Evolutionary conservation across 2,797 vertebrate genomes (phyloP).

Genomic region (Anableps anableps): DNA sequence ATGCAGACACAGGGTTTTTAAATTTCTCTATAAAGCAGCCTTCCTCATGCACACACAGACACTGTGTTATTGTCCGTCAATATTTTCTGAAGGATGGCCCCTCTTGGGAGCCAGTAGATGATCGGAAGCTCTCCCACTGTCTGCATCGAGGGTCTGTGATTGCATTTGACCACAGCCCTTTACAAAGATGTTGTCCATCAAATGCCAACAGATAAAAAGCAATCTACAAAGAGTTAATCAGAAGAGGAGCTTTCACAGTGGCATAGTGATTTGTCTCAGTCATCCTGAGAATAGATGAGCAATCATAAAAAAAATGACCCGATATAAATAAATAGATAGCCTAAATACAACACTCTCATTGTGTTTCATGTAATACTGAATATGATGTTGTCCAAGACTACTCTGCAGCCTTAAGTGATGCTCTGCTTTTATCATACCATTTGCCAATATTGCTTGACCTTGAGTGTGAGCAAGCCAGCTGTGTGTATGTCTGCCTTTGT

Average conservation of each 20-base stretch:
- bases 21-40: constrained; percentile 61
- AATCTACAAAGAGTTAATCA: constrained; percentile 83
- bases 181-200: constrained; percentile 86
- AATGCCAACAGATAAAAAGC: constrained; percentile 84
- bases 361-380: constrained; percentile 36
- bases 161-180: constrained; percentile 81
- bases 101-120: constrained; percentile 77
- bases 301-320: constrained; percentile 64
- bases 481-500: constrained; percentile 24
- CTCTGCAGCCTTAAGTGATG: constrained; percentile 32
- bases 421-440: constrained; percentile 57
- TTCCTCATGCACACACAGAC: constrained; percentile 54
- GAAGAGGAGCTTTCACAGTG: constrained; percentile 79
- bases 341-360: constrained; percentile 42
- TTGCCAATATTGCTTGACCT: constrained; percentile 66
- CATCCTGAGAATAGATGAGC: constrained; percentile 69
- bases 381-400: constrained; percentile 39
- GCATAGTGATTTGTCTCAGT: constrained; percentile 80
- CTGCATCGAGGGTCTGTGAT: constrained; percentile 82
- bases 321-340: constrained; percentile 66
- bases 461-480: constrained; percentile 43
- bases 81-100: constrained; percentile 83
- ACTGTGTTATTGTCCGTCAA: constrained; percentile 79
- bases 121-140: constrained; percentile 62
- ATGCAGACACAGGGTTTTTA: constrained; percentile 58